Evolutionary conservation across 2,797 vertebrate genomes (phyloP).

Genomic region (Oreochromis grahami): DNA sequence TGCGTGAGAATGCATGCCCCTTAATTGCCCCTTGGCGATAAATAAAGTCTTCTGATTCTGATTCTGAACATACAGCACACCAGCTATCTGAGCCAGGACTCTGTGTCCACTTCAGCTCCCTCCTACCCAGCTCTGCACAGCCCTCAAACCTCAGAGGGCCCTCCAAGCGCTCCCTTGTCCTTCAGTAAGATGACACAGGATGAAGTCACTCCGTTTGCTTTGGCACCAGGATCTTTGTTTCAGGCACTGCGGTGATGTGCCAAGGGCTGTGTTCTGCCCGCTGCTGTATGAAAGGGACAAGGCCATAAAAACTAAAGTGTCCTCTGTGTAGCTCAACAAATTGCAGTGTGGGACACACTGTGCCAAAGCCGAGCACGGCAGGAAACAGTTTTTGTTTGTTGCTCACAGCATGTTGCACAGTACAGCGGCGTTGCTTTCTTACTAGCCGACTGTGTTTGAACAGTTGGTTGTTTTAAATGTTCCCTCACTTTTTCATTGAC

Average conservation of each 20-base stretch:
- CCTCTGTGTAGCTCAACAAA: conserved; percentile 14
- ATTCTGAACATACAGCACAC: not conserved
- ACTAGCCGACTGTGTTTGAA: not conserved
- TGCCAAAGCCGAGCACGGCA: not conserved
- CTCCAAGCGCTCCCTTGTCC: conserved; percentile 38
- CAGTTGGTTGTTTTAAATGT: not conserved
- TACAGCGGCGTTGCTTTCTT: not conserved
- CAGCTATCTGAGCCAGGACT: not conserved
- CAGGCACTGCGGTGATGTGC: conserved; percentile 25
- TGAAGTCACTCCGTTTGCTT: conserved; percentile 62
- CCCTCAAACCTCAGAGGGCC: not conserved
- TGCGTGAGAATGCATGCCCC: not conserved
- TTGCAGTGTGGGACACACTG: not conserved
- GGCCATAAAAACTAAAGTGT: conserved; percentile 30
- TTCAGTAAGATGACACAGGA: conserved; percentile 52
- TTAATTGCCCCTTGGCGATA: no score
- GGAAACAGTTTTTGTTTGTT: not conserved
- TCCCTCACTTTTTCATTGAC: not conserved
- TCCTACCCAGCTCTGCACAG: not conserved
- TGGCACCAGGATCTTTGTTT: conserved; percentile 43
- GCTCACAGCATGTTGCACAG: not conserved
- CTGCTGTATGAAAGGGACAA: conserved; percentile 12
- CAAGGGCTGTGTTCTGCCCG: conserved; percentile 43
- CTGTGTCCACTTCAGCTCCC: not conserved
- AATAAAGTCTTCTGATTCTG: not conserved